Evolutionary conservation across 2,113 vertebrate genomes (phyloP).

Genomic region (Melanerpes aurifrons): DNA sequence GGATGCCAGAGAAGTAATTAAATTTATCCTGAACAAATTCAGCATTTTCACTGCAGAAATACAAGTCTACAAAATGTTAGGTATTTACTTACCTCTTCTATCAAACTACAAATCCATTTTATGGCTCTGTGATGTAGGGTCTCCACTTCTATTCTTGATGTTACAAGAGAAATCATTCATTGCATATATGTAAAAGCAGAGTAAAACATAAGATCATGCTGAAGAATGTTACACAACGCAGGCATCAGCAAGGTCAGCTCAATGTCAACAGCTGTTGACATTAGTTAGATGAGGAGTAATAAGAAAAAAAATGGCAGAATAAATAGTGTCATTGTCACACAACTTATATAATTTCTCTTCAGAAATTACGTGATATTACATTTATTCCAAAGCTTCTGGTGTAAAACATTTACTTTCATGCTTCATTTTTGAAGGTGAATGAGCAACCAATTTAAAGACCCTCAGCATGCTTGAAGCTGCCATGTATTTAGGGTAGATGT

Average conservation of each 20-base stretch:
- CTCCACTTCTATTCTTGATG: neutral
- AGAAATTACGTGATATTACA: neutral
- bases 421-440: neutral
- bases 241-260: neutral
- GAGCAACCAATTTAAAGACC: neutral
- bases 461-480: neutral
- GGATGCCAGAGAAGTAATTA: neutral
- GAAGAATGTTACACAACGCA: neutral
- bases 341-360: neutral
- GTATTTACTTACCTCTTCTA: neutral
- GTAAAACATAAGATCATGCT: neutral
- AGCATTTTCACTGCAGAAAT: neutral
- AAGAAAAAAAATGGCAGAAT: slow-evolving; percentile 3
- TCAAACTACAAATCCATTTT: neutral
- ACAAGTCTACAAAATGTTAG: neutral
- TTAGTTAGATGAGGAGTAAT: neutral
- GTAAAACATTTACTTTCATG: neutral
- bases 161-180: neutral
- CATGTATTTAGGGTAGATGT: neutral
- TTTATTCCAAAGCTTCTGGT: neutral
- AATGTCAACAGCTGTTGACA: neutral
- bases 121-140: neutral
- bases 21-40: neutral
- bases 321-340: neutral
- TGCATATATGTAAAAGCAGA: neutral